phyloP scores from a whole-genome alignment of 1,140 invertebrate genomes.

The Conopomorpha cramerella region DNA sequence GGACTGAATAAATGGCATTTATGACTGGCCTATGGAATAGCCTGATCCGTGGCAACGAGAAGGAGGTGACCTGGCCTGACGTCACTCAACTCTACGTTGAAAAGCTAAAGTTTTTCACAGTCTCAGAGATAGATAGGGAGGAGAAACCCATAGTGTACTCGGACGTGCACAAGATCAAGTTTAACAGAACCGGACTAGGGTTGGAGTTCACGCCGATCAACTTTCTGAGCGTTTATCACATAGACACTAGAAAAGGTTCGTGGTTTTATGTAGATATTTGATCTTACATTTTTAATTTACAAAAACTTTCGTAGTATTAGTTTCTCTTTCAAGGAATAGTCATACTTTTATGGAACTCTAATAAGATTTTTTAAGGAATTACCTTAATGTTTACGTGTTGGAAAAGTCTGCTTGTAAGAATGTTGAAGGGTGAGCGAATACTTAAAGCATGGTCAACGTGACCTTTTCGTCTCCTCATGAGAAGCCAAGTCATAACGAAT shows the following conservation, averaged over 20 bases:
- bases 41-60: slow-evolving; percentile 40
- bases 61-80: slow-evolving; percentile 38
- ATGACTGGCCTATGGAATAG: slow-evolving; percentile 50
- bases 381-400: no score
- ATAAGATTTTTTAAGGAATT: no score
- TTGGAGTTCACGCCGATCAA: slow-evolving; percentile 63
- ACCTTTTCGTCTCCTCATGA: no score
- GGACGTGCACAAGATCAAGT: slow-evolving; percentile 49
- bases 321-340: no score
- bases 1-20: slow-evolving; percentile 44
- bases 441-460: no score
- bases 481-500: no score
- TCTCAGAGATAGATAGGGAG: slow-evolving; percentile 68
- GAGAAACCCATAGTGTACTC: slow-evolving; percentile 64
- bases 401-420: no score
- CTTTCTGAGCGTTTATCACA: slow-evolving; percentile 65
- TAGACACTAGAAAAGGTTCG: slow-evolving; percentile 71
- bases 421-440: no score
- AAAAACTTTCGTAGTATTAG: no score
- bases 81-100: slow-evolving; percentile 60
- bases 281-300: no score
- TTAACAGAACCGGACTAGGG: slow-evolving; percentile 46
- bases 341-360: no score
- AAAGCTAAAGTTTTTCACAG: slow-evolving; percentile 65
- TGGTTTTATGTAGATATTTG: no score